Conservation (phyloP, 2,797 vertebrate genomes). For the Numenius phaeopus region DNA sequence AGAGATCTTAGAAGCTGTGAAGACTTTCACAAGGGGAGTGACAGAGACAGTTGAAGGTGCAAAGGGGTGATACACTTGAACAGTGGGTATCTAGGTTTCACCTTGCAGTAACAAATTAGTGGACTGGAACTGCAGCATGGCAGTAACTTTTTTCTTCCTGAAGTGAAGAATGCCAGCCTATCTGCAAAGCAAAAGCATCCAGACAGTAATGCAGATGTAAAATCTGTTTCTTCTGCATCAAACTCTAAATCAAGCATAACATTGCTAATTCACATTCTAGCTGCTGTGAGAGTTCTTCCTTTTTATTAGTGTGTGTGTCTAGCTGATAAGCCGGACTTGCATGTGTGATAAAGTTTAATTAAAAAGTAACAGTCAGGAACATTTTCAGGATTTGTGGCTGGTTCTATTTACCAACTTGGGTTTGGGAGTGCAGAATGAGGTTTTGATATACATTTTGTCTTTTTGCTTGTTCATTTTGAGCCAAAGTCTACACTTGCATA, state of each 20-base stretch:
- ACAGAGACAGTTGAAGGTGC: neutral
- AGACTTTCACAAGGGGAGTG: neutral
- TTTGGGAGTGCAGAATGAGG: neutral
- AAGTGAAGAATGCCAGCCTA: neutral
- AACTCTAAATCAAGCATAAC: neutral
- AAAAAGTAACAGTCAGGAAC: neutral
- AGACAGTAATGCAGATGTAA: neutral
- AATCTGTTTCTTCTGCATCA: neutral
- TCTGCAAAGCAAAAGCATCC: neutral
- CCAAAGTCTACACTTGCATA: neutral
- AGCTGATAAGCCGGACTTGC: neutral
- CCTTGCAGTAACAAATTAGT: neutral
- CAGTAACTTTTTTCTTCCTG: neutral
- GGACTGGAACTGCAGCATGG: neutral
- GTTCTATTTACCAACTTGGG: slow-evolving; percentile 3
- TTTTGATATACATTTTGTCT: neutral
- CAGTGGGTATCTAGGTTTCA: neutral
- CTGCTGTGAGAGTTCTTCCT: neutral
- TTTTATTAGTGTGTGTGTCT: neutral
- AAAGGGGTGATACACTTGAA: neutral
- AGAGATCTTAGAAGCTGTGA: neutral
- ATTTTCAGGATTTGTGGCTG: slow-evolving; percentile 26
- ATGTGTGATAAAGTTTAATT: neutral
- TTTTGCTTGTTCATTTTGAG: neutral
- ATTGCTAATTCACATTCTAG: neutral